phyloP scores from a whole-genome alignment of 2,797 vertebrate genomes.

The Syngnathus acus region DNA sequence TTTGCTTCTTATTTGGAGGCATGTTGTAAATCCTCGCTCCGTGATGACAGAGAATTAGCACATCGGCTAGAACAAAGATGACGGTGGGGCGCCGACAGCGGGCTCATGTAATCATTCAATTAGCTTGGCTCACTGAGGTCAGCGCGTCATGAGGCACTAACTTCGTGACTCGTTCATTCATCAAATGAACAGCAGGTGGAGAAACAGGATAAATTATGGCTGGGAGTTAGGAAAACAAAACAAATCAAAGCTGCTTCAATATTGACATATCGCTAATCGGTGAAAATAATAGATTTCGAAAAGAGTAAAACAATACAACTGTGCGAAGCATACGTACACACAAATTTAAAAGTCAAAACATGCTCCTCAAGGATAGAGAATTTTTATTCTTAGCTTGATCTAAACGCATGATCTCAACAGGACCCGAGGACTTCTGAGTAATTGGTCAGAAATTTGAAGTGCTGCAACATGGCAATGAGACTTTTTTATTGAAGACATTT shows the following conservation, averaged over 20 bases:
- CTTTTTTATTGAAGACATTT: no score
- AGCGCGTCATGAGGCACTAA: slow-evolving; percentile 17
- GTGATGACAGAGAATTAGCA: slow-evolving; percentile 35
- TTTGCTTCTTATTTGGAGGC: slow-evolving; percentile 19
- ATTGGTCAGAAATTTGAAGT: no score
- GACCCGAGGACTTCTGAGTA: no score
- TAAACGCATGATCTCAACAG: no score
- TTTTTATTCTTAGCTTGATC: no score
- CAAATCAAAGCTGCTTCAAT: background rate
- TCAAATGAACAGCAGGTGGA: slow-evolving; percentile 5
- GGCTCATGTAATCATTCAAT: slow-evolving; percentile 37
- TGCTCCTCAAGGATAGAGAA: no score
- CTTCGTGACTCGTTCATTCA: slow-evolving; percentile 26
- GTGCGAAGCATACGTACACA: no score
- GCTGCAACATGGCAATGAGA: no score
- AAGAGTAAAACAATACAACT: background rate
- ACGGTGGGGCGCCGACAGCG: slow-evolving; percentile 13
- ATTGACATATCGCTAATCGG: background rate
- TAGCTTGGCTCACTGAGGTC: slow-evolving; percentile 30
- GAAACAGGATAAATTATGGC: slow-evolving; percentile 5
- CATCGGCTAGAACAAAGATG: slow-evolving; percentile 35
- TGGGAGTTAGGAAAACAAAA: slow-evolving; percentile 2
- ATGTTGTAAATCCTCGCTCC: slow-evolving; percentile 26
- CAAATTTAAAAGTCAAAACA: no score
- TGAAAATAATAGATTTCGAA: background rate